A percentile compares a stretch with the other conserved stretches of the same genome.
These are phyloP conservation scores for Carapus acus DNA, from an alignment of 2,797 vertebrate genomes.

Conservation along the genomic window DNA sequence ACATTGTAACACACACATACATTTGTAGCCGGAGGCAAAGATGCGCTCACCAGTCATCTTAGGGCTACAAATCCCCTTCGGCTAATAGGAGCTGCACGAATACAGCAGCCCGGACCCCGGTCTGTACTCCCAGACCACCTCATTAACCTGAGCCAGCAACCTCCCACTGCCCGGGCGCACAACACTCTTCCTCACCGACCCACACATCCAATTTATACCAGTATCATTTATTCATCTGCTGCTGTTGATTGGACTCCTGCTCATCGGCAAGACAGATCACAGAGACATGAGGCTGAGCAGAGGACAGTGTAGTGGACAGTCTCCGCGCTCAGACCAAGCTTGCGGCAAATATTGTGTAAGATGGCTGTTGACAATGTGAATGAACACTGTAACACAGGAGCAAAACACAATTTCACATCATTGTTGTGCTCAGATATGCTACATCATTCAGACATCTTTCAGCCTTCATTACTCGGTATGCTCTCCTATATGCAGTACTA, in stretches of 20 bases:
- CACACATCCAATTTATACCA: constrained; percentile 54
- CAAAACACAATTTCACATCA: constrained; percentile 4
- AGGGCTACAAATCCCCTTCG: constrained; percentile 59
- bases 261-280: constrained; percentile 25
- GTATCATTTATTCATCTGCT: constrained; percentile 64
- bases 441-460: too few relatives aligned
- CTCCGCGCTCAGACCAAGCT: constrained; percentile 15
- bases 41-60: constrained; percentile 55
- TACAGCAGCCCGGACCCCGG: constrained; percentile 45
- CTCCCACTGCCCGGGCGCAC: constrained; percentile 25
- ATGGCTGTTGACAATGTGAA: constrained; percentile 3
- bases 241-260: constrained; percentile 58
- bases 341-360: not conserved
- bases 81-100: constrained; percentile 48
- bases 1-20: constrained; percentile 16
- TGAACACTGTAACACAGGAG: constrained; percentile 12
- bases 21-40: constrained; percentile 61
- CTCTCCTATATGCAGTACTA: too few relatives aligned
- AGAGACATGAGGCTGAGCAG: constrained; percentile 29
- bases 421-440: not conserved
- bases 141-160: constrained; percentile 70
- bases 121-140: constrained; percentile 69
- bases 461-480: too few relatives aligned
- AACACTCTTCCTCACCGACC: constrained; percentile 31
- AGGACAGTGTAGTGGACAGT: constrained; percentile 41